A percentile compares a stretch with the other conserved stretches of the same genome.
phyloP scores from a whole-genome alignment of 2,888 invertebrate species.

The Agrotis ipsilon region DNA sequence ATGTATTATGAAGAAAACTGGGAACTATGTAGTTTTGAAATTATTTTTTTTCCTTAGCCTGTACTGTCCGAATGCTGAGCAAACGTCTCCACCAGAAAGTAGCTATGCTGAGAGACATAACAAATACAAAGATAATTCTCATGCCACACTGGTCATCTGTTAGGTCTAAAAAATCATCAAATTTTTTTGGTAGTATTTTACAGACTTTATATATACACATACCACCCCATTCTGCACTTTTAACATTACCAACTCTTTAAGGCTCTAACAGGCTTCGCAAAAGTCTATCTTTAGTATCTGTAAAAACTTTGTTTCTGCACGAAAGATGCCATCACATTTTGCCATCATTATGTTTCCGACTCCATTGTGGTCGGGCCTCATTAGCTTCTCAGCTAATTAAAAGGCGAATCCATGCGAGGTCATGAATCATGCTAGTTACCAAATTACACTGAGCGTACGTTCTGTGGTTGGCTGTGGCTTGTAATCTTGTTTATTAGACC shows the following conservation, averaged over 20 bases:
- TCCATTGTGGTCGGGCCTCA: slow-evolving; percentile 16
- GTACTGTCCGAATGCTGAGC: too few relatives aligned
- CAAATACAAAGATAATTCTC: too few relatives aligned
- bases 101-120: too few relatives aligned
- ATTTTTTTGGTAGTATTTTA: too few relatives aligned
- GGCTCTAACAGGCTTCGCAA: background rate
- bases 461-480: background rate
- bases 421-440: slow-evolving; percentile 9
- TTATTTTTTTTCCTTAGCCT: too few relatives aligned
- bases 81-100: too few relatives aligned
- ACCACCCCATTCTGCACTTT: background rate
- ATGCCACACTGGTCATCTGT: too few relatives aligned
- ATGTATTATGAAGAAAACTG: background rate
- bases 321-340: background rate
- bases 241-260: background rate
- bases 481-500: slow-evolving; percentile 17
- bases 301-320: background rate
- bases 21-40: too few relatives aligned
- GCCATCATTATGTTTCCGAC: background rate
- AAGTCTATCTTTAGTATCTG: background rate
- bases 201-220: too few relatives aligned
- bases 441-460: slow-evolving; percentile 6
- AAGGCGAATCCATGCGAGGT: slow-evolving; percentile 18
- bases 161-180: too few relatives aligned
- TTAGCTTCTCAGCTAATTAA: slow-evolving; percentile 38